Base-by-base conservation (phyloP, 2,888 invertebrate species). In the Hypercompe scribonia region DNA sequence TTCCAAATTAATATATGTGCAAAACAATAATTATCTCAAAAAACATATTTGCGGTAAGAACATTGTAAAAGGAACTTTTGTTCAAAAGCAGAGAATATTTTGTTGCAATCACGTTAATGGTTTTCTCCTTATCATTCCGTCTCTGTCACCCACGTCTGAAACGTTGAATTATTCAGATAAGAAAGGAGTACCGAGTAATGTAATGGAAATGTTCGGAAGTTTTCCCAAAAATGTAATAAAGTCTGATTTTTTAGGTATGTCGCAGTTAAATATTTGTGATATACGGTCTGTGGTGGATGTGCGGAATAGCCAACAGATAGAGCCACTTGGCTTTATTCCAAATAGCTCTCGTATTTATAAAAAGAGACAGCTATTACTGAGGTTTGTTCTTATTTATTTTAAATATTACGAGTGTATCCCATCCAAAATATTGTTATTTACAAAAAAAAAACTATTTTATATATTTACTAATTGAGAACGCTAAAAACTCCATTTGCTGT, bases 81-180 rank as follows among this genome's bases (percentile, higher is more conserved):
- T 70, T 78, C 80, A 54, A 81, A 84, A 81, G 78, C 75, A 79
- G 78, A 79, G 79, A 87, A 88, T 85, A 86, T 88, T 88, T 89
- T 83, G 81, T 85, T 84, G 87, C 87, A 90, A 91, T 90, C 86
- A 86, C 73, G 76, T 81, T 89, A 90, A 91, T 90, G 90, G 88
- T 86, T 86, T 84, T 82, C 84, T 79, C 79, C 78, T 85, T 87
- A 86, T 87, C 84, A 82, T 84, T 77, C 81, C 78, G 76, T 83
- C 86, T 86, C 86, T 86, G 86, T 88, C 88, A 82, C 81, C 87
- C 86, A 81, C 78, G 79, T 76, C 80, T 79, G 84, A 80, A 83
- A 83, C 84, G 86, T 86, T 90, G 90, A 90, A 90, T 91, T 87
- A 91, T 90, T 90, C 88, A 90, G 85, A 87, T 81, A 87, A 86